A percentile compares a stretch with the other conserved stretches of the same genome.
Conservation (phyloP, 2,888 invertebrate species). For the Agrochola macilenta region DNA sequence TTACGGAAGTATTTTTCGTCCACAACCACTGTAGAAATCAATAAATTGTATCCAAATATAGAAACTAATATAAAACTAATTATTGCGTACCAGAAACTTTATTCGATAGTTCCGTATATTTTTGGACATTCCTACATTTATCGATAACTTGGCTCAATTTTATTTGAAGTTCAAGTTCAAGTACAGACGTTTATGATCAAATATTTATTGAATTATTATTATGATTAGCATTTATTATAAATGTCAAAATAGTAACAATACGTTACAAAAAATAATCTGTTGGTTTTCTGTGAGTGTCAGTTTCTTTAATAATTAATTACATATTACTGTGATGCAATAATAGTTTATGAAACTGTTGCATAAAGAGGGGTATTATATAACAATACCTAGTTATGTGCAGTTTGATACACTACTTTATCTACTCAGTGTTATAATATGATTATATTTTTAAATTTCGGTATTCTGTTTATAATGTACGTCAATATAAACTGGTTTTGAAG, state of each 20-base stretch:
- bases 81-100: background rate
- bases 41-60: conserved; percentile 9
- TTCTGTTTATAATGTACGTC: too few relatives aligned
- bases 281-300: background rate
- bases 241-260: background rate
- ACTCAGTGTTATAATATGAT: too few relatives aligned
- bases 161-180: too few relatives aligned
- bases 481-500: too few relatives aligned
- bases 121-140: background rate
- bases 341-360: too few relatives aligned
- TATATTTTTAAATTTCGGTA: too few relatives aligned
- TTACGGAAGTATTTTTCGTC: too few relatives aligned
- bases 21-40: background rate
- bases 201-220: background rate
- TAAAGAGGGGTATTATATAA: too few relatives aligned
- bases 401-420: too few relatives aligned
- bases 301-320: background rate
- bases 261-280: background rate
- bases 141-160: background rate
- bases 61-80: background rate
- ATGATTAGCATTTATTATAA: background rate
- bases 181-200: background rate
- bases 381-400: too few relatives aligned
- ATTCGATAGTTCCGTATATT: conserved; percentile 2
- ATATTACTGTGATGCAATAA: too few relatives aligned